Evolutionary conservation across 2,888 invertebrate species (phyloP).

Genomic region (Drosophila falleni): DNA sequence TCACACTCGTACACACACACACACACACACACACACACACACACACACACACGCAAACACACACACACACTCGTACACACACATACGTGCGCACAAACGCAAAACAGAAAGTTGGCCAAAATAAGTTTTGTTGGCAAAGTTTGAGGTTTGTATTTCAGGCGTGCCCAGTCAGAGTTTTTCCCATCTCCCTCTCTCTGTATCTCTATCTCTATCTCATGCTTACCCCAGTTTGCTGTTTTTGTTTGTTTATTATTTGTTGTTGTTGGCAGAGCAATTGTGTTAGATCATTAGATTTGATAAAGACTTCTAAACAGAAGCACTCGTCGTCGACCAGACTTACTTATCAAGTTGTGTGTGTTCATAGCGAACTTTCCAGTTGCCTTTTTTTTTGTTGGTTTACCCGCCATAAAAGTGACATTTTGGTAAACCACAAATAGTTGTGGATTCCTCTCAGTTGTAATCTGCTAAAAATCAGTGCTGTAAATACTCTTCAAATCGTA

Average conservation of each 20-base stretch:
- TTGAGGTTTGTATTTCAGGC: constrained; percentile 58
- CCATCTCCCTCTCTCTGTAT: not conserved
- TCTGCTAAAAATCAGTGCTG: constrained; percentile 2
- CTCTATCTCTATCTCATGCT: not conserved
- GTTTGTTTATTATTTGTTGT: constrained; percentile 17
- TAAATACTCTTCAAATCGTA: not conserved
- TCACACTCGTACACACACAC: constrained; percentile 23
- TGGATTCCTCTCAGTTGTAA: constrained; percentile 4
- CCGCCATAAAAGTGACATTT: constrained; percentile 25
- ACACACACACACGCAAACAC: constrained; percentile 2
- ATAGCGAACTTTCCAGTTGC: not conserved
- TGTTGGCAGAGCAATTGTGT: constrained; percentile 46
- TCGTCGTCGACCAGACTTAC: constrained; percentile 2
- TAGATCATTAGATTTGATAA: constrained; percentile 69
- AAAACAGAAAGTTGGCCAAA: constrained; percentile 62
- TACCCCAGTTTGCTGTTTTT: not conserved
- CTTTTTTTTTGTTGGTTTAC: not conserved
- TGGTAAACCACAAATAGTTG: constrained; percentile 36
- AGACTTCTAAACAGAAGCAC: constrained; percentile 24
- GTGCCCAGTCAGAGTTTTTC: constrained; percentile 8
- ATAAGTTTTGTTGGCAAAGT: constrained; percentile 72
- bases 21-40: constrained; percentile 11
- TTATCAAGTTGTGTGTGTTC: constrained; percentile 8
- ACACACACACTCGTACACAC: constrained; percentile 13
- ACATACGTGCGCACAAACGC: not conserved